A percentile compares a stretch with the other conserved stretches of the same genome.
Evolutionary conservation across 1,140 invertebrate species (phyloP).

Genomic region (Trachymyrmex cornetzi): DNA sequence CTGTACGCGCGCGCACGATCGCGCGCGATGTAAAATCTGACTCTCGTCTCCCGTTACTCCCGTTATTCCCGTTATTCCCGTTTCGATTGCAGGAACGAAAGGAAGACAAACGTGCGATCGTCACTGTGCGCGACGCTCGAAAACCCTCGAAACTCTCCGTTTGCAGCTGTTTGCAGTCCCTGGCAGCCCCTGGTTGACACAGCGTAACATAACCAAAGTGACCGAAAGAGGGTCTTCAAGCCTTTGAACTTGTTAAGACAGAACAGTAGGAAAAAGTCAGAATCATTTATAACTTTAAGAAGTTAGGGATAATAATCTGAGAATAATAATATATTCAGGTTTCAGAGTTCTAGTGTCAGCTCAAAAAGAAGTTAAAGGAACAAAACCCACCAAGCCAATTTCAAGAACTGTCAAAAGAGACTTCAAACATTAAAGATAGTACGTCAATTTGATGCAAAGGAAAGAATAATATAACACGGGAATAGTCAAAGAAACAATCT

Average conservation of each 20-base stretch:
- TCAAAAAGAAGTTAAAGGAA: too few species aligned
- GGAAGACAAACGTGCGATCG: background rate
- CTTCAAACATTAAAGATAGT: background rate
- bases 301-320: too few species aligned
- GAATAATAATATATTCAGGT: too few species aligned
- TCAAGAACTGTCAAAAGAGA: too few species aligned
- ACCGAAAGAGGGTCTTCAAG: background rate
- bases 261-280: too few species aligned
- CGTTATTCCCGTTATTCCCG: too few species aligned
- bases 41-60: background rate
- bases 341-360: too few species aligned
- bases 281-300: too few species aligned
- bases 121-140: background rate
- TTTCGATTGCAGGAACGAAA: background rate
- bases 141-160: background rate
- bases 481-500: background rate
- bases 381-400: too few species aligned
- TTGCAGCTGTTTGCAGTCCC: too few species aligned
- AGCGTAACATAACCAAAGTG: slow-evolving; percentile 13
- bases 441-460: background rate
- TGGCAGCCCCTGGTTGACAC: background rate
- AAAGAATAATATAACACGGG: background rate
- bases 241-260: too few species aligned
- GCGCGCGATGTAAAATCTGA: slow-evolving; percentile 2
- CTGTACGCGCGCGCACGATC: slow-evolving; percentile 28